Evolutionary conservation across 2,888 invertebrate genomes (phyloP), one percentile per base, ranked within the genome.

Genomic region (Neuroscelio doddi): DNA sequence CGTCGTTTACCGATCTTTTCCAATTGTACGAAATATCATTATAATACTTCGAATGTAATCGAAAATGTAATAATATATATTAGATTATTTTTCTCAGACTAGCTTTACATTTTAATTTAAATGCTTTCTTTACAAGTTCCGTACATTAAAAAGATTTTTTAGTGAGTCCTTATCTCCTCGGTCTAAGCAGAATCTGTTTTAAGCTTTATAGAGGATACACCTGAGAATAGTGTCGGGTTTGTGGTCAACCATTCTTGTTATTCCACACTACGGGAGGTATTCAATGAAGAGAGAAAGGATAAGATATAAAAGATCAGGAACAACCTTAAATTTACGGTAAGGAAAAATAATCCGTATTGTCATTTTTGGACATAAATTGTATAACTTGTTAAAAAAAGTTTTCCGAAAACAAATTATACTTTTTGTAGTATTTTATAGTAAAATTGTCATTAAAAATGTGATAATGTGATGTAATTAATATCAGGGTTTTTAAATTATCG

Each of bases 231-330:
- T 57, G 52, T 51, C 50, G 63, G 29, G 17, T 26, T 52, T 68
- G 69, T 63, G 69, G 73, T 69, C 65, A 61, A 70, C 69, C 72
- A 76, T 76, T 73, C 73, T 78, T 73, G 73, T 78, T 76, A 77
- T 75, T 73, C 66, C 51, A 70, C 76, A 55, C 79, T 68, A 72
- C 75, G 77, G 77, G 77, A 72, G 79, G 76, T 70, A 57, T 50
- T 30, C 42, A 21, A 49, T 46, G 29, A 52, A 36, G 26, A n/a
- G 39, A 17, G 39, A 42, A 27, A 38, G 42, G 17, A 12, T 12
- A 21, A 58, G 55, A 44, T 21, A 52, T 59, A 62, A 42, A 27
- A 15, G 57, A 66, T 67, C 64, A 55, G 61, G 57, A 65, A 69
- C 63, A 67, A 70, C 70, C 68, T 55, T 61, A 53, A 17, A 45